Evolutionary conservation across 2,113 vertebrate genomes (phyloP).

Genomic region (Pandion haliaetus): DNA sequence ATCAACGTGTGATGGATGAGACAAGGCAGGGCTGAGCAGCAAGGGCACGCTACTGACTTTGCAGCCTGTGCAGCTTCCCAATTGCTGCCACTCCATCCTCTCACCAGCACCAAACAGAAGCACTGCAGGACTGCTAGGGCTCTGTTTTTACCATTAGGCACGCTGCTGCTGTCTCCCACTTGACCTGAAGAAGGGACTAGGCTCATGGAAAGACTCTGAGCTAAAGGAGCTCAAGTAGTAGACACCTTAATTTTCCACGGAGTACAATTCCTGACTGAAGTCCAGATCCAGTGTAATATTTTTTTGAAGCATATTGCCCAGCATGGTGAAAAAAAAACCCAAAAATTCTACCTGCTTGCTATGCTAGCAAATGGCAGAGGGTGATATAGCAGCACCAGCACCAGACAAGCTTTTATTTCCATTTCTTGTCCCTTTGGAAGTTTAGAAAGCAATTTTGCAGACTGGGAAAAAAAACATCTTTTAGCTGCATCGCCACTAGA

Average conservation of each 20-base stretch:
- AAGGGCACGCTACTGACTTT: not conserved
- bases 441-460: not conserved
- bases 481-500: constrained; percentile 12
- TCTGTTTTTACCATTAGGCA: not conserved
- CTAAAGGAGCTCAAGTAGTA: not conserved
- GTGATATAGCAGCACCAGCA: not conserved
- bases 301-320: not conserved
- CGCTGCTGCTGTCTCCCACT: not conserved
- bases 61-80: not conserved
- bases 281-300: not conserved
- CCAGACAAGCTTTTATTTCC: not conserved
- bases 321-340: not conserved
- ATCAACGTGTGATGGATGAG: not conserved
- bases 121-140: not conserved
- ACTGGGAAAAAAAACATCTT: not conserved
- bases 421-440: not conserved
- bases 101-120: not conserved
- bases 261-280: not conserved
- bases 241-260: not conserved
- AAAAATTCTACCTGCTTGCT: not conserved
- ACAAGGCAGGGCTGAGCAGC: not conserved
- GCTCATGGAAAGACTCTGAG: not conserved
- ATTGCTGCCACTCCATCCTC: not conserved
- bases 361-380: not conserved
- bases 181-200: not conserved